A percentile compares a stretch with the other conserved stretches of the same genome.
Conservation (phyloP, 1,140 invertebrate species). For the Anagrus nilaparvatae region DNA sequence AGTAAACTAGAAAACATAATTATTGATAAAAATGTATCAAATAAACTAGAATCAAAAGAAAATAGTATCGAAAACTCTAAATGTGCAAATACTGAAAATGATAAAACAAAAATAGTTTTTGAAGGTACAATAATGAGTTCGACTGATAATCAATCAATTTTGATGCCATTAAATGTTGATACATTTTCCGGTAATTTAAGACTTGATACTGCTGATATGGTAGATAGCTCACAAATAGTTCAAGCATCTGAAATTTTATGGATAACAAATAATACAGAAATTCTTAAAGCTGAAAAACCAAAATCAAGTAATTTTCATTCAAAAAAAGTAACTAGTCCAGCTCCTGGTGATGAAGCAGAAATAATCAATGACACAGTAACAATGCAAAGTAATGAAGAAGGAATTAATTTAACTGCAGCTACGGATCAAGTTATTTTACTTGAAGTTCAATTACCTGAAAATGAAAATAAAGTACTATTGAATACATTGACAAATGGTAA, state of each 20-base stretch:
- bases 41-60: background rate
- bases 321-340: constrained; percentile 6
- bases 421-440: constrained; percentile 9
- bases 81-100: background rate
- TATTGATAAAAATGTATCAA: constrained; percentile 6
- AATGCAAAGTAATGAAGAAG: constrained; percentile 1
- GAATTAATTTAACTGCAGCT: background rate
- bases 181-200: background rate
- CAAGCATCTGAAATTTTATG: constrained; percentile 9
- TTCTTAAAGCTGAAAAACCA: constrained; percentile 3
- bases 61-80: constrained; percentile 5
- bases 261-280: constrained; percentile 12
- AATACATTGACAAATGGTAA: background rate
- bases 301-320: constrained; percentile 4
- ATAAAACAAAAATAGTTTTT: constrained; percentile 3
- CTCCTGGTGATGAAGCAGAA: constrained; percentile 11
- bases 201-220: constrained; percentile 7
- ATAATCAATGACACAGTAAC: constrained; percentile 6
- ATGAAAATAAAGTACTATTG: background rate
- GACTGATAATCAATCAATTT: constrained; percentile 1
- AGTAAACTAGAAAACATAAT: background rate
- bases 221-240: constrained; percentile 8
- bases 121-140: constrained; percentile 9
- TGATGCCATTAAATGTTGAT: constrained; percentile 11
- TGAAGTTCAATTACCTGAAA: constrained; percentile 13